Evolutionary conservation across 53 echinoderm and acorn worm species (phyloP).

Genomic region (Patiria pectinifera): DNA sequence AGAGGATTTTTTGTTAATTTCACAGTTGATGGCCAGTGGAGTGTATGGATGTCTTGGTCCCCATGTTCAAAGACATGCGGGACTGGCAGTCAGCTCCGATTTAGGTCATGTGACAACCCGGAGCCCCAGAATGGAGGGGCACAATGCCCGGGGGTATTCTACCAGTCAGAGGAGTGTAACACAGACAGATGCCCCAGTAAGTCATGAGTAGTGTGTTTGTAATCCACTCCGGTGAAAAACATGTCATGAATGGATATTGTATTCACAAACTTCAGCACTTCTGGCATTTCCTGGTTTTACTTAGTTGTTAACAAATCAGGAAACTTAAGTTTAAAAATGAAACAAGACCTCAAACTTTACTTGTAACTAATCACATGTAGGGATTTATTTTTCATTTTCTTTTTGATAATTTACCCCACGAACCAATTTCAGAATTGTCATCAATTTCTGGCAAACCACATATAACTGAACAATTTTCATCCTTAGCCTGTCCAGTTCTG

Average conservation of each 20-base stretch:
- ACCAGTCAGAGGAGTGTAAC: constrained; percentile 3
- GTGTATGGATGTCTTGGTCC: constrained; percentile 15
- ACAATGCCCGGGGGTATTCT: not conserved
- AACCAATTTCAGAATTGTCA: too few relatives aligned
- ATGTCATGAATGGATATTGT: too few relatives aligned
- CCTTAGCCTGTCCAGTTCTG: constrained; percentile 24
- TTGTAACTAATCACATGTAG: too few relatives aligned
- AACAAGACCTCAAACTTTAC: too few relatives aligned
- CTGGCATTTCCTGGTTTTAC: too few relatives aligned
- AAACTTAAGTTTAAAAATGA: too few relatives aligned
- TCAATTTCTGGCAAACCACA: too few relatives aligned
- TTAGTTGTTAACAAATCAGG: too few relatives aligned
- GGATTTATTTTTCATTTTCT: too few relatives aligned
- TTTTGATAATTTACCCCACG: too few relatives aligned
- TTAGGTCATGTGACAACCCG: constrained; percentile 28
- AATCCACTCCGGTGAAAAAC: too few relatives aligned
- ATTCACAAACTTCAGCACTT: too few relatives aligned
- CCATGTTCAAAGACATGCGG: constrained; percentile 35
- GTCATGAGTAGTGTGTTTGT: not conserved
- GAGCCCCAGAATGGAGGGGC: constrained; percentile 32
- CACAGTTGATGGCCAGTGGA: constrained; percentile 48
- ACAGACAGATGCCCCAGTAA: constrained; percentile 20
- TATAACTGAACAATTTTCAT: not conserved
- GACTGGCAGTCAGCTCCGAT: constrained; percentile 4
- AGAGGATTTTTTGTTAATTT: not conserved